Percentiles rank a stretch among this genome's conserved stretches.
These are phyloP conservation scores for Phaethornis superciliosus DNA, from an alignment of 2,113 vertebrate species.

Conservation along the genomic window DNA sequence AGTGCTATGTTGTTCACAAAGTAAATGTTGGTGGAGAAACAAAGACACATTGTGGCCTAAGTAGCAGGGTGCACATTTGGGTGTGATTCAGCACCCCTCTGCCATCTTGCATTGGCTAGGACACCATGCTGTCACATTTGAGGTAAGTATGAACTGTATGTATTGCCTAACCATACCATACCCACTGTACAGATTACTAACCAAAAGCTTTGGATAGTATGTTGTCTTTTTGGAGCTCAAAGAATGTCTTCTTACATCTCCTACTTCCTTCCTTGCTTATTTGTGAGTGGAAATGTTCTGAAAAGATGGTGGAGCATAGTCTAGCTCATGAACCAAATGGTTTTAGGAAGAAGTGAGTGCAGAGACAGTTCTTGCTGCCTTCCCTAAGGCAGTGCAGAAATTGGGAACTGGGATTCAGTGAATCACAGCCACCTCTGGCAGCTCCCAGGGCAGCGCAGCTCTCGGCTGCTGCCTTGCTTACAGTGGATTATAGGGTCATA, in stretches of 20 bases:
- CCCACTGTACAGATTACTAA: neutral
- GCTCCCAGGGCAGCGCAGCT: neutral
- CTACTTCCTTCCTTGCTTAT: neutral
- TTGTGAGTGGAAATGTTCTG: neutral
- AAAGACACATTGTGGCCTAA: neutral
- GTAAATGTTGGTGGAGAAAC: neutral
- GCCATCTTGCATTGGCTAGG: neutral
- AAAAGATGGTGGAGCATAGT: neutral
- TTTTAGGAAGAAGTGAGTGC: neutral
- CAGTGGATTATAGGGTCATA: neutral
- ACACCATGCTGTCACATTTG: neutral
- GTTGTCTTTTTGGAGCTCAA: neutral
- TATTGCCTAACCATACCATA: neutral
- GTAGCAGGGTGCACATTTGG: neutral
- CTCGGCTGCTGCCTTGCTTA: neutral
- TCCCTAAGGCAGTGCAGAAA: neutral
- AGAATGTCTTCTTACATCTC: neutral
- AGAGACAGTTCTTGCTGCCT: neutral
- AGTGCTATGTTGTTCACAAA: neutral
- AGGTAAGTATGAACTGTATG: neutral
- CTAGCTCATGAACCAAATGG: neutral
- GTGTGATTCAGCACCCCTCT: neutral
- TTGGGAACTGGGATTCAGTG: neutral
- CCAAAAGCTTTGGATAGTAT: fast-evolving
- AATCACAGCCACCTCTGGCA: neutral